phyloP scores from a whole-genome alignment of 2,888 invertebrate genomes.

The Mythimna ferrago region DNA sequence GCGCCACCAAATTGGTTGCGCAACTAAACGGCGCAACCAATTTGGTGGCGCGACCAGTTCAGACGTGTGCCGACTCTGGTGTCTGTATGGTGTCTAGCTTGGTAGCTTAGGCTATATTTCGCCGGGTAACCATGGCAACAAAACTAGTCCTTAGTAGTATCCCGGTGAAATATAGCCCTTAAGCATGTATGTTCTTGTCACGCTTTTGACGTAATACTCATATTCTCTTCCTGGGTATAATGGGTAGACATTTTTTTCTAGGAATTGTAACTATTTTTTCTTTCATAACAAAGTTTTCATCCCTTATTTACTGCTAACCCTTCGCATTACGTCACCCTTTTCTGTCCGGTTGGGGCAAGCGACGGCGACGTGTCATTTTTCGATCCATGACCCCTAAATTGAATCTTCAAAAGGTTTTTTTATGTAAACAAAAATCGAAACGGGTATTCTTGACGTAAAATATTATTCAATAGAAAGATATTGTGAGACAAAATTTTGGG shows the following conservation, averaged over 20 bases:
- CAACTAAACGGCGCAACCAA: too few species aligned
- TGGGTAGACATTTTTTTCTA: background rate
- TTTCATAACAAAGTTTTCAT: background rate
- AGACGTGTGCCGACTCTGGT: too few species aligned
- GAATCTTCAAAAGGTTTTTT: slow-evolving; percentile 18
- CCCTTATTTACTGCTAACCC: slow-evolving; percentile 18
- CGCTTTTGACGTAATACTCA: too few species aligned
- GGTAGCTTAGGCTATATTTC: too few species aligned
- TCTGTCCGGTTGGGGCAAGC: background rate
- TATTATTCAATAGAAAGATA: slow-evolving; percentile 37
- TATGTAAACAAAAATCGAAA: slow-evolving; percentile 37
- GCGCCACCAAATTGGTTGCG: too few species aligned
- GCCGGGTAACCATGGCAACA: too few species aligned
- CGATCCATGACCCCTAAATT: slow-evolving; percentile 26
- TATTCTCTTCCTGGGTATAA: background rate
- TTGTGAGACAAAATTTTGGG: slow-evolving; percentile 34
- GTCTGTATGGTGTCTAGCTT: too few species aligned
- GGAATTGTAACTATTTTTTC: background rate
- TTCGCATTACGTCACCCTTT: slow-evolving; percentile 13
- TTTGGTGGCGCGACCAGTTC: too few species aligned
- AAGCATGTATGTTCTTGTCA: too few species aligned
- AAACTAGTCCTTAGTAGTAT: too few species aligned
- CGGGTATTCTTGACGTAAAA: slow-evolving; percentile 5
- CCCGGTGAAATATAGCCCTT: too few species aligned
- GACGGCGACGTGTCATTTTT: slow-evolving; percentile 21